Conservation (phyloP, 1,140 invertebrate species). For the Leptinotarsa undecemlineata region DNA sequence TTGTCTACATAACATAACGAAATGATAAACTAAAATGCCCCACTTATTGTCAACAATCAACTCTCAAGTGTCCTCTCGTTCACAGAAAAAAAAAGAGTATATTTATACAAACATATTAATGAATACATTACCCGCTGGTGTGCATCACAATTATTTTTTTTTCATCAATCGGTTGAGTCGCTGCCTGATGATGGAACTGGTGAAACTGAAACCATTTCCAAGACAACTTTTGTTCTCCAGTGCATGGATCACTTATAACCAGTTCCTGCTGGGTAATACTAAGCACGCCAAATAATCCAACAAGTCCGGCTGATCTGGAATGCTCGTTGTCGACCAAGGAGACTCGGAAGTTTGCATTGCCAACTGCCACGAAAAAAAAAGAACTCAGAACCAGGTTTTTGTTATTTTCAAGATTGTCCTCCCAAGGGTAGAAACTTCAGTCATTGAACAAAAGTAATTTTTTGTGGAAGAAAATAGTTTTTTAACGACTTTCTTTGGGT, state of each 20-base stretch:
- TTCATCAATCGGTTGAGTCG: conserved; percentile 58
- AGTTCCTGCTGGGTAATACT: conserved; percentile 56
- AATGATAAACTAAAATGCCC: no score
- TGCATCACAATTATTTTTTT: conserved; percentile 61
- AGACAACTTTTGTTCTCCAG: conserved; percentile 54
- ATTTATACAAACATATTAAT: background rate
- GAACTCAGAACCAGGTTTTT: no score
- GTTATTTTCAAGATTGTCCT: no score
- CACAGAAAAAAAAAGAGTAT: no score
- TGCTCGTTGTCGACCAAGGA: conserved; percentile 62
- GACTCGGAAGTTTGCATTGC: conserved; percentile 56
- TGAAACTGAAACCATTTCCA: conserved; percentile 61
- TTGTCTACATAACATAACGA: no score
- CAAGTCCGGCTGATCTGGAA: conserved; percentile 59
- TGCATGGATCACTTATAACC: conserved; percentile 58
- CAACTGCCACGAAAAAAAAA: conserved; percentile 39
- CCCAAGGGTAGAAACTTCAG: no score
- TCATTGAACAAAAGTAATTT: no score
- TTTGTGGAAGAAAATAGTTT: no score
- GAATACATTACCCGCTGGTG: conserved; percentile 55
- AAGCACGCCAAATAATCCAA: conserved; percentile 61
- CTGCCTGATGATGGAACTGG: conserved; percentile 59
- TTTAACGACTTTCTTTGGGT: no score
- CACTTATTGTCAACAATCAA: no score
- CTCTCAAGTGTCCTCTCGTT: no score